These are phyloP conservation scores for Cephus nigrinus DNA, from an alignment of 2,888 invertebrate species.

Conservation along the genomic window DNA sequence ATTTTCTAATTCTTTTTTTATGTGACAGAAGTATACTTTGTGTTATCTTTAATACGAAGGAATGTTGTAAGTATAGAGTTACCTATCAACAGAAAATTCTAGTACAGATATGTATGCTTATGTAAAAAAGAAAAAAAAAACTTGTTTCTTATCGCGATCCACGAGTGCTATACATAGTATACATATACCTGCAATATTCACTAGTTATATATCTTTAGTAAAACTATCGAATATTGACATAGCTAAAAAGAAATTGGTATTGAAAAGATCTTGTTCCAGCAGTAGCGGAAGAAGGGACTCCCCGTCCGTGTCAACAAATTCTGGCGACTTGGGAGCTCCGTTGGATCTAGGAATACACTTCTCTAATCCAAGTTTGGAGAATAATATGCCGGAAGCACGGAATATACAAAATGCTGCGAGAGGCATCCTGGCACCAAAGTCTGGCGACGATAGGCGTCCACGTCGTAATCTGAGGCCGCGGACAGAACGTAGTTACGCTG, in stretches of 20 bases:
- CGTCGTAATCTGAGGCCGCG: conserved; percentile 84
- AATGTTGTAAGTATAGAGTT: background rate
- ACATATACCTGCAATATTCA: background rate
- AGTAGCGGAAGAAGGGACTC: conserved; percentile 60
- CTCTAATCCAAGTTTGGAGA: conserved; percentile 52
- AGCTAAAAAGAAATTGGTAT: background rate
- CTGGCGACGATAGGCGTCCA: conserved; percentile 63
- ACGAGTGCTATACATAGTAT: background rate
- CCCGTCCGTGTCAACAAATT: conserved; percentile 46
- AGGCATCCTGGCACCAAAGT: conserved; percentile 61
- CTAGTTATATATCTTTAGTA: background rate
- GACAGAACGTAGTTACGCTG: conserved; percentile 87
- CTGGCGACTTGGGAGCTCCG: conserved; percentile 49
- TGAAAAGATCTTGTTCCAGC: conserved; percentile 30
- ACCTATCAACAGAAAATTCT: background rate
- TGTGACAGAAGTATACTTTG: background rate
- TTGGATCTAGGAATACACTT: conserved; percentile 60
- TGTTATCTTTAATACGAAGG: background rate
- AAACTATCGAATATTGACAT: conserved; percentile 2
- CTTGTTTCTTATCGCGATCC: background rate
- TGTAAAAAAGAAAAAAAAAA: background rate
- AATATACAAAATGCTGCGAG: conserved; percentile 62
- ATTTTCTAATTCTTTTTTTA: background rate
- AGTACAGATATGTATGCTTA: background rate
- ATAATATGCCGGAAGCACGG: conserved; percentile 58